A percentile compares a stretch with the other conserved stretches of the same genome.
Evolutionary conservation across 2,797 vertebrate species (phyloP).

Genomic region (Gymnoscopelus microlampas): DNA sequence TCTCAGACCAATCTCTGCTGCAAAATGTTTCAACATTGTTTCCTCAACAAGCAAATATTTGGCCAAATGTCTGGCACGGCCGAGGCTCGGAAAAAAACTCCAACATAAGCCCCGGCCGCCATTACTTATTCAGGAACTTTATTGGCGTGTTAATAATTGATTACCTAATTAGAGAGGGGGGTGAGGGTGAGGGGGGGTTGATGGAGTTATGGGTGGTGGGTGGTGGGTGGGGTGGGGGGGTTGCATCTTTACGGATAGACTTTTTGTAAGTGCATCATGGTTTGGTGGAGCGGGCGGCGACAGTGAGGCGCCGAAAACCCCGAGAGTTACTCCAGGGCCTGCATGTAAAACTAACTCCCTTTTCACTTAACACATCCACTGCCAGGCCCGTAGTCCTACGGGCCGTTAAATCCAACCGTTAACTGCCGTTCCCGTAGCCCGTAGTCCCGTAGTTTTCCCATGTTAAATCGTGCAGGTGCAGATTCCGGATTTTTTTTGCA

Average conservation of each 20-base stretch:
- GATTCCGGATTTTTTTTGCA: too few species aligned
- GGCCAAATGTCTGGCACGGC: constrained; percentile 67
- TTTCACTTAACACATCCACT: constrained; percentile 32
- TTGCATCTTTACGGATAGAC: constrained; percentile 79
- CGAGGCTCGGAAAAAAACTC: constrained; percentile 61
- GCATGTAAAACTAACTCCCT: constrained; percentile 49
- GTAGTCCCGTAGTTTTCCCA: too few species aligned
- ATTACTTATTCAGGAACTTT: constrained; percentile 84
- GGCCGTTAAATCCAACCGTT: too few species aligned
- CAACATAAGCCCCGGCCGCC: constrained; percentile 67
- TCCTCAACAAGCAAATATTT: constrained; percentile 76
- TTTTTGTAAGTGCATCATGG: constrained; percentile 82
- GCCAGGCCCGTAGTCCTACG: too few species aligned
- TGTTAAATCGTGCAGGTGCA: too few species aligned
- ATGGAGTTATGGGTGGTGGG: constrained; percentile 46
- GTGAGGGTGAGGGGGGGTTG: constrained; percentile 71
- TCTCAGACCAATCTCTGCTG: constrained; percentile 11
- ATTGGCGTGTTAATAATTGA: constrained; percentile 87
- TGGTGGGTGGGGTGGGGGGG: constrained; percentile 53
- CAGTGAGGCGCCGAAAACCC: constrained; percentile 68
- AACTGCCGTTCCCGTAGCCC: too few species aligned
- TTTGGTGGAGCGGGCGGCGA: constrained; percentile 69
- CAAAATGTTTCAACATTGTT: constrained; percentile 44
- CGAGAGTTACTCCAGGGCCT: constrained; percentile 65
- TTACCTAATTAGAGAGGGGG: constrained; percentile 83